These are phyloP conservation scores for Tetramorium simillimum DNA, from an alignment of 1,140 invertebrate genomes.

Conservation along the genomic window DNA sequence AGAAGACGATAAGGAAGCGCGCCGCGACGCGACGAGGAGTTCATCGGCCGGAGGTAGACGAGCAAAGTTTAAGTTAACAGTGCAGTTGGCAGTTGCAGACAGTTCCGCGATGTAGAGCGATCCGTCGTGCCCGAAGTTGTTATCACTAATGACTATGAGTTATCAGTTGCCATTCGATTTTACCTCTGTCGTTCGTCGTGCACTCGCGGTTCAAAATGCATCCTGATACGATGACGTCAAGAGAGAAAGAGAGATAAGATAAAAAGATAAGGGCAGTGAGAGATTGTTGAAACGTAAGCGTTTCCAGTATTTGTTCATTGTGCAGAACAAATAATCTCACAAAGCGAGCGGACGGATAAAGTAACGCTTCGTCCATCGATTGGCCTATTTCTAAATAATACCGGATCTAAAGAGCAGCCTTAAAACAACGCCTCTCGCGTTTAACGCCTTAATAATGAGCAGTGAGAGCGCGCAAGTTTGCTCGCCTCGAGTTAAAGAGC, in stretches of 20 bases:
- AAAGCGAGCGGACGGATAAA: not conserved
- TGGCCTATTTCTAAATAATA: not conserved
- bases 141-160: constrained; percentile 75
- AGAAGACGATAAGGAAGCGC: constrained; percentile 64
- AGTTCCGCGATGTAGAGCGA: constrained; percentile 69
- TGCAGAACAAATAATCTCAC: not conserved
- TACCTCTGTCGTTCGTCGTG: constrained; percentile 20
- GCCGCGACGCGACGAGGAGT: constrained; percentile 45
- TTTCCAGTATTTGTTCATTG: not conserved
- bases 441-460: not conserved
- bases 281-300: not conserved
- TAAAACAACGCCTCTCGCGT: not conserved
- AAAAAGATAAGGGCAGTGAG: not conserved
- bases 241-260: not conserved
- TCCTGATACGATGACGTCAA: not conserved
- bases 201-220: not conserved
- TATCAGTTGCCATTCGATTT: constrained; percentile 73
- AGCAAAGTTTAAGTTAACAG: constrained; percentile 74
- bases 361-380: not conserved
- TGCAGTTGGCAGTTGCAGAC: constrained; percentile 70
- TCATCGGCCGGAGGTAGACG: constrained; percentile 38
- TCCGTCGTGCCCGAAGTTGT: constrained; percentile 70
- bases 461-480: constrained; percentile 14
- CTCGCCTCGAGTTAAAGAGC: constrained; percentile 1
- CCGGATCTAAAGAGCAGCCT: not conserved